These are phyloP conservation scores for Tribolium madens DNA, from an alignment of 1,140 invertebrate species.

Conservation along the genomic window DNA sequence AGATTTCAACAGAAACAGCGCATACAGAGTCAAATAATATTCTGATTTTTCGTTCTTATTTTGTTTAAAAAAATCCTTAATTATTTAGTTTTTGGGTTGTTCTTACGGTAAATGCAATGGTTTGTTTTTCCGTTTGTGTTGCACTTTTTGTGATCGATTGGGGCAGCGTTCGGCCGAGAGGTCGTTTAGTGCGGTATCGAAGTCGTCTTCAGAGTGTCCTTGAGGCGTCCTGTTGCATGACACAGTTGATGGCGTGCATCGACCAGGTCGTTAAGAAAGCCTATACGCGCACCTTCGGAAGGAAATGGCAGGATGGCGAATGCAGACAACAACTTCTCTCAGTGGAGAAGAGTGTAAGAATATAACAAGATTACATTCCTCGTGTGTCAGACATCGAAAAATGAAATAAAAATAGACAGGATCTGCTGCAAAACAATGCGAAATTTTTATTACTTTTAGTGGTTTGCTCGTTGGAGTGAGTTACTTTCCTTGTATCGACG, in stretches of 20 bases:
- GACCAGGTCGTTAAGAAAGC: constrained; percentile 32
- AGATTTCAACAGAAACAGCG: too few relatives aligned
- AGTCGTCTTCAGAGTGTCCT: constrained; percentile 26
- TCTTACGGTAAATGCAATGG: too few relatives aligned
- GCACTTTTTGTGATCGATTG: neutral
- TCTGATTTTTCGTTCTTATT: too few relatives aligned
- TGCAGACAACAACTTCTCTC: constrained; percentile 23
- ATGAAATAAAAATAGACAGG: constrained; percentile 51
- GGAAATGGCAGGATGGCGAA: constrained; percentile 21
- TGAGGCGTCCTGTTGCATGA: constrained; percentile 31
- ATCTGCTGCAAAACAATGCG: constrained; percentile 57
- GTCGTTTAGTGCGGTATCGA: constrained; percentile 16
- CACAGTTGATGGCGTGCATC: constrained; percentile 36
- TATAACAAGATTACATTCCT: constrained; percentile 57
- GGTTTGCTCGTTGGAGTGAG: constrained; percentile 6
- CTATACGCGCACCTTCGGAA: constrained; percentile 31
- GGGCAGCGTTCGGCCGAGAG: neutral
- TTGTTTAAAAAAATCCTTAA: too few relatives aligned
- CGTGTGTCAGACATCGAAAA: constrained; percentile 56
- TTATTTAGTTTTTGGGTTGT: too few relatives aligned
- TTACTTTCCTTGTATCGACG: constrained; percentile 20
- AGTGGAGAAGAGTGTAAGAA: constrained; percentile 52
- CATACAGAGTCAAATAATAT: too few relatives aligned
- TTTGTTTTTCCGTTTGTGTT: neutral
- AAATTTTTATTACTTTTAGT: constrained; percentile 57